Base-by-base conservation (phyloP, 2,888 invertebrate genomes). In the Calliphora vomitoria region DNA sequence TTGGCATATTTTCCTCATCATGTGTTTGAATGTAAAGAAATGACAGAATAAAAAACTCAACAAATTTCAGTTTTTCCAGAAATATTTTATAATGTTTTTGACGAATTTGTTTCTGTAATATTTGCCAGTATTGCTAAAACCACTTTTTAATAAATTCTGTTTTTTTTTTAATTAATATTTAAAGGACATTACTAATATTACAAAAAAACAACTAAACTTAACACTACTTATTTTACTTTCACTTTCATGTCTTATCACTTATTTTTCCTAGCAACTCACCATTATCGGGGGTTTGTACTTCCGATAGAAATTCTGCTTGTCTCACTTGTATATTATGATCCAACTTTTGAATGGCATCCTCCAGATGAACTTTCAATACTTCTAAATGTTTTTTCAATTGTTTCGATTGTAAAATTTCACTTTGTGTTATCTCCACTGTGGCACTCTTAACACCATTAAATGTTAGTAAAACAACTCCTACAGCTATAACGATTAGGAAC, bases 311-410 rank as follows among this genome's bases (percentile, higher is more conserved):
- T 11, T 76, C 71, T 6, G 84, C 62, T 50, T 87, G 87, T 18
- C 87, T 71, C 8, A 64, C 50, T 10, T 60, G 25, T 47, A 87
- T 76, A 20, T 81, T 84, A 44, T 87, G 87, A 71, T 80, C 79
- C 3, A 84, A 35, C 69, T 79, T 82, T n/a, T 82, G 64, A 4
- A 71, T 85, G 8, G 82, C 79, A 18, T 85, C 79, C 47, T 79
- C 75, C 10, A 88, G 64, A 62, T 88, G 84, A 68, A 53, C 71
- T 18, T 81, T 84, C 4, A 80, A 38, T 4, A 64, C 75, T 74
- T 84, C 72, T 31, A 80, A 76, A 53, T 83, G 75, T 66, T 64
- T 76, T 41, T 44, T 75, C 58, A 82, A 15, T 47, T 79, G 47
- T 75, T 79, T 68, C 11, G 47, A n/a, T 68, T 82, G 68, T 25